Evolutionary conservation across 2,888 invertebrate species (phyloP), one percentile per base, ranked within the genome.

Genomic region (Eupsilia transversa): DNA sequence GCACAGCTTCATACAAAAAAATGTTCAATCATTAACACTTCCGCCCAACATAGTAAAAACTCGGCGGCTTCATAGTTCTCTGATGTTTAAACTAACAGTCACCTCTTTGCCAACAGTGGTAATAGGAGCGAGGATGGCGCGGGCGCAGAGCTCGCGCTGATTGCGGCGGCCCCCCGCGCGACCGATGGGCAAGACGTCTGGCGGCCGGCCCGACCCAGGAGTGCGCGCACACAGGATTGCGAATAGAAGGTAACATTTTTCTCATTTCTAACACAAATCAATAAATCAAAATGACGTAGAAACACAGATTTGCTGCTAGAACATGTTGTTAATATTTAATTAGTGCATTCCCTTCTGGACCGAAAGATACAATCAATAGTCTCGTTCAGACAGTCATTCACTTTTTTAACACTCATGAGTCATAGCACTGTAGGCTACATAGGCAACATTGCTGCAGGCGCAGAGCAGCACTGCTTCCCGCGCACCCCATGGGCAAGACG

Each of bases 141-240:
- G 77, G 57, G 86, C 86, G 83, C 87, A 83, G 83, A 81, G 88
- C 86, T 89, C 86, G 86, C 91, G 90, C 87, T 90, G 89, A 87
- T 88, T 90, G 87, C 85, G 87, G 90, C 88, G 87, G 89, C 87
- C 88, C 87, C 87, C 90, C 92, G 90, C 88, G 91, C 87, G 86
- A 88, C 94, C 93, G 92, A 96, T 96, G 96, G 96, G 96, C 90
- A 96, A 96, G 94, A 96, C 96, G 90, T 96, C 96, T 77, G 95
- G 95, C 80, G 96, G 96, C 80, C 94, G 96, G 70, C 91, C 93
- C 87, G 93, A 95, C 90, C 91, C 92, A 88, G 93, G 94, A 90
- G 93, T 93, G 89, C 94, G 95, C 88, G 88, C 93, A 75, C 95
- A 95, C 89, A 93, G 94, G 91, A 91, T 93, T 87, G 91, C 92